A percentile compares a stretch with the other conserved stretches of the same genome.
These are phyloP conservation scores for Hippasteria phrygiana DNA, from an alignment of 53 echinoderm and acorn worm genomes.

Conservation along the genomic window DNA sequence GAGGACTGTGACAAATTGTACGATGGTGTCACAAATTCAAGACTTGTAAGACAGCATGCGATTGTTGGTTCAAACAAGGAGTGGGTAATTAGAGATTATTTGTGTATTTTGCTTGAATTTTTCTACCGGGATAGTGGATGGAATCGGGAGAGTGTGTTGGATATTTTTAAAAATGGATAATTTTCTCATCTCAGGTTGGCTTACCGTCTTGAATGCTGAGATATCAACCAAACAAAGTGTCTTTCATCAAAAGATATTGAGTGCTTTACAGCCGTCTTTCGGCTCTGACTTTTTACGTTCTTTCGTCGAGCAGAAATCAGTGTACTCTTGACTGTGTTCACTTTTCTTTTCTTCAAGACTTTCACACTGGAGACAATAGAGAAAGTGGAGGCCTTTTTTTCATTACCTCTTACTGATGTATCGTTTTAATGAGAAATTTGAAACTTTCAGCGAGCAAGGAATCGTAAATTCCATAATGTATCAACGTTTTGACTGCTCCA, in stretches of 20 bases:
- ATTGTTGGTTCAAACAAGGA: not conserved
- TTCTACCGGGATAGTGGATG: not conserved
- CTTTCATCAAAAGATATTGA: conserved; percentile 45
- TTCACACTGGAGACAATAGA: not conserved
- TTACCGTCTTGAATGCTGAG: conserved; percentile 32
- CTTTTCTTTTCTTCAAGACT: not conserved
- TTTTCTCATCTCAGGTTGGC: conserved; percentile 47
- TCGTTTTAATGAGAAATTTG: not conserved
- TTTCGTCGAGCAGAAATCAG: conserved; percentile 2
- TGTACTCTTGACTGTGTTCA: not conserved
- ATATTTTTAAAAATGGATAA: not conserved
- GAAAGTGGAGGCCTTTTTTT: not conserved
- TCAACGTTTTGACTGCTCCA: not conserved
- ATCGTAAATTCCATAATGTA: not conserved
- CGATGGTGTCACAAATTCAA: too few relatives aligned
- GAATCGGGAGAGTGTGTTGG: not conserved
- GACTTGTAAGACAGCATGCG: not conserved
- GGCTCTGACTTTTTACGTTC: conserved; percentile 48
- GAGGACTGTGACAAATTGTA: too few relatives aligned
- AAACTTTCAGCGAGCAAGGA: not conserved
- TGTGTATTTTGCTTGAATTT: conserved; percentile 64
- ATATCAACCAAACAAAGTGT: conserved; percentile 26
- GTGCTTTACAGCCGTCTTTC: conserved; percentile 51
- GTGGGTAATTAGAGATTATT: not conserved
- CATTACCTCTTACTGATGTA: not conserved